Evolutionary conservation across 2,113 vertebrate species (phyloP).

Genomic region (Mormyrus lacerda): DNA sequence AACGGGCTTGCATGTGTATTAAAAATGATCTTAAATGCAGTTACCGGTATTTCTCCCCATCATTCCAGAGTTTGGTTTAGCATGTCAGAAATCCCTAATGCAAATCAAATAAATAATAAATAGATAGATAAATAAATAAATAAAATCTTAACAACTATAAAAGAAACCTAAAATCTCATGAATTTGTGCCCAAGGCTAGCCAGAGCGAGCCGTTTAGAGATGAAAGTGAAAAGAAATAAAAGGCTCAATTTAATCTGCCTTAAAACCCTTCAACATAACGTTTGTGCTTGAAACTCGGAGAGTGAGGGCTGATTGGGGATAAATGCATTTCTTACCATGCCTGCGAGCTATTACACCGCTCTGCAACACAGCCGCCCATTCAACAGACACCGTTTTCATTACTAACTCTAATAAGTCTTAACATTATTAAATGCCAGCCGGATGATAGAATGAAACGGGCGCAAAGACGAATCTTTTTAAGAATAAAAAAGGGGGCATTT

Average conservation of each 20-base stretch:
- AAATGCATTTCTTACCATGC: constrained; percentile 94
- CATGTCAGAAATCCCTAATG: constrained; percentile 33
- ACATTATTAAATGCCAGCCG: constrained; percentile 93
- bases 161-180: constrained; percentile 68
- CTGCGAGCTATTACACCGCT: constrained; percentile 88
- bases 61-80: constrained; percentile 22
- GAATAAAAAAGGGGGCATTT: constrained; percentile 56
- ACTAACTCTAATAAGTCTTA: constrained; percentile 97
- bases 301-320: constrained; percentile 94
- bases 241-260: constrained; percentile 98
- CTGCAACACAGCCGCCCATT: constrained; percentile 87
- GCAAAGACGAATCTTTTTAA: constrained; percentile 72
- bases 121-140: constrained; percentile 60
- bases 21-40: constrained; percentile 26
- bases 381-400: constrained; percentile 80
- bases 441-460: constrained; percentile 76
- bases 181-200: constrained; percentile 87
- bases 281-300: constrained; percentile 85
- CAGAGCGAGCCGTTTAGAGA: constrained; percentile 92
- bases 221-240: constrained; percentile 99
- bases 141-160: constrained; percentile 71
- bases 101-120: constrained; percentile 46
- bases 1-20: constrained; percentile 15
- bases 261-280: constrained; percentile 93
- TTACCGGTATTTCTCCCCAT: constrained; percentile 20